These are phyloP conservation scores for Halcyon malimbica DNA, from an alignment of 2,113 vertebrate genomes.

Conservation along the genomic window DNA sequence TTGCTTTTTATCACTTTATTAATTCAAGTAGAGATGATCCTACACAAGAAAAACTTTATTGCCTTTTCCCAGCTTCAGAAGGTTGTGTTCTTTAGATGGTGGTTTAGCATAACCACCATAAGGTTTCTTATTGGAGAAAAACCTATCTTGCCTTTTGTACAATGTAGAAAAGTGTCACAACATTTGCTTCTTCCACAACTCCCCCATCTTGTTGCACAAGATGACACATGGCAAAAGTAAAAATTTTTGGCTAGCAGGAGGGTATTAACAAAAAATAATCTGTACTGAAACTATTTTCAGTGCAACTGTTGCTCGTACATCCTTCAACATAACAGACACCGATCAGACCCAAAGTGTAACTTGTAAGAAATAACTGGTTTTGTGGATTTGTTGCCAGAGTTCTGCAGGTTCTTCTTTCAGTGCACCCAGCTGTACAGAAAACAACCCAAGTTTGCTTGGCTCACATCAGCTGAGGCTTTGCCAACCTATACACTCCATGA, in stretches of 20 bases:
- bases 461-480: background rate
- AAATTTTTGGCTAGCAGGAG: background rate
- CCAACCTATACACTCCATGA: background rate
- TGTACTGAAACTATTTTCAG: background rate
- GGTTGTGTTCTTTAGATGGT: background rate
- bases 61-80: conserved; percentile 9
- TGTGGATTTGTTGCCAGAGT: background rate
- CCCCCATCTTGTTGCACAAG: background rate
- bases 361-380: background rate
- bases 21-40: background rate
- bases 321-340: background rate
- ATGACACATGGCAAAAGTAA: background rate
- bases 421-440: background rate
- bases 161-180: background rate
- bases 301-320: background rate
- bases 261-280: background rate
- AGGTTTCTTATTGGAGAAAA: background rate
- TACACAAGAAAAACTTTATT: background rate
- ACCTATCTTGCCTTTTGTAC: background rate
- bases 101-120: background rate
- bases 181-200: background rate
- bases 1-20: background rate
- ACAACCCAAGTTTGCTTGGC: conserved; percentile 11
- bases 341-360: background rate
- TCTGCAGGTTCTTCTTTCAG: conserved; percentile 17